Percentiles rank a stretch among this genome's conserved stretches.
phyloP scores from a whole-genome alignment of 2,797 vertebrate species.

The Heterohyrax brucei region DNA sequence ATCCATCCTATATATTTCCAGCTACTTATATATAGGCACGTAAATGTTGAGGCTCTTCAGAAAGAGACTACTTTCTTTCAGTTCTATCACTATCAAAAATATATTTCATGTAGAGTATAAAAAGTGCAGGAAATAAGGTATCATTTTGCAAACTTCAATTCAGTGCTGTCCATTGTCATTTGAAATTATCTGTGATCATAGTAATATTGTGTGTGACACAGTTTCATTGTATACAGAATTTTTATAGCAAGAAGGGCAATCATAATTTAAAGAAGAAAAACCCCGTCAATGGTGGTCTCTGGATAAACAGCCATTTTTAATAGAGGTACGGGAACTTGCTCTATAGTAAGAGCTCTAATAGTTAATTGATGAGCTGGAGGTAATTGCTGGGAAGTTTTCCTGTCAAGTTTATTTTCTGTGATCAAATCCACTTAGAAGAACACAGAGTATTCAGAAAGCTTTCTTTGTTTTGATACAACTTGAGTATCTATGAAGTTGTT shows the following conservation, averaged over 20 bases:
- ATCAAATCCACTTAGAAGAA: constrained; percentile 38
- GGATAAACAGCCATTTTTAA: neutral
- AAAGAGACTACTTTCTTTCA: neutral
- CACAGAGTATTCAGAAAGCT: neutral
- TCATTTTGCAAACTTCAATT: neutral
- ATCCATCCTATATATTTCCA: constrained; percentile 1
- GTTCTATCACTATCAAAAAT: neutral
- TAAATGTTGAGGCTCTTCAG: neutral
- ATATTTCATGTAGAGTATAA: neutral
- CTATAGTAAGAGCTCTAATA: neutral
- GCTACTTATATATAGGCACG: neutral
- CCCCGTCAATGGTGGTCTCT: neutral
- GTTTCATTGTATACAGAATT: constrained; percentile 38
- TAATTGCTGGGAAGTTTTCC: constrained; percentile 51
- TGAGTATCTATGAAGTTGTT: neutral
- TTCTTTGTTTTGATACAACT: constrained; percentile 21
- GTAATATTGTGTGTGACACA: neutral
- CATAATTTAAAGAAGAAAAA: constrained; percentile 36
- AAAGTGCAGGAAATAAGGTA: neutral
- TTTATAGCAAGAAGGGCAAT: constrained; percentile 4
- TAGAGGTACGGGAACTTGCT: neutral
- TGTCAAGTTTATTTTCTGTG: constrained; percentile 66
- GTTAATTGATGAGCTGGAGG: constrained; percentile 55
- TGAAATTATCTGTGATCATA: constrained; percentile 16
- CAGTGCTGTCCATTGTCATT: neutral